Percentiles rank a stretch among this genome's conserved stretches.
Conservation (phyloP, 1,140 invertebrate species). For the Scaptodrosophila lebanonensis region DNA sequence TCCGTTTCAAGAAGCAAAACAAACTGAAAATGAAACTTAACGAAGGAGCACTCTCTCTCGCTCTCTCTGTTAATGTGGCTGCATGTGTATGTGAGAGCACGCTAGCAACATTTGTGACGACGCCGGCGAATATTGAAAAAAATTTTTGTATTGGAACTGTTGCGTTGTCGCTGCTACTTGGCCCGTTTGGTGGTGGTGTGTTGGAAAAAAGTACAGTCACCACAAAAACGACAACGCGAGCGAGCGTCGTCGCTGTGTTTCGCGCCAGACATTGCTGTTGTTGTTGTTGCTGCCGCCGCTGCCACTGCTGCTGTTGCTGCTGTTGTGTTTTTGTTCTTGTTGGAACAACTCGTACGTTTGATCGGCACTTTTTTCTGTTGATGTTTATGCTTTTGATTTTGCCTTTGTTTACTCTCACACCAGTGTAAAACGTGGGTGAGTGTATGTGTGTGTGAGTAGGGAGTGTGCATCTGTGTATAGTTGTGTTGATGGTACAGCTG, state of each 20-base stretch:
- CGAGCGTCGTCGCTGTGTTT: no score
- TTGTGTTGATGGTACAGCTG: slow-evolving; percentile 37
- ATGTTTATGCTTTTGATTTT: slow-evolving; percentile 43
- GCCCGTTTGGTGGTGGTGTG: slow-evolving; percentile 43
- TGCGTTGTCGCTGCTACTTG: slow-evolving; percentile 36
- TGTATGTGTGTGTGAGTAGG: no score
- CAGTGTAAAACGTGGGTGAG: no score
- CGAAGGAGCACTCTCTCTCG: slow-evolving; percentile 16
- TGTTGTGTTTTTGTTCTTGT: slow-evolving; percentile 54
- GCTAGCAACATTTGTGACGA: slow-evolving; percentile 67
- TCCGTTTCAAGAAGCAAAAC: slow-evolving; percentile 52
- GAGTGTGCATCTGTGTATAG: background rate
- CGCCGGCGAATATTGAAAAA: slow-evolving; percentile 71
- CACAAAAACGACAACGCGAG: slow-evolving; percentile 60
- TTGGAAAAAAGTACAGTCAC: slow-evolving; percentile 74
- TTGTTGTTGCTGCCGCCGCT: slow-evolving; percentile 27
- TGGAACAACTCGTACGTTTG: slow-evolving; percentile 55
- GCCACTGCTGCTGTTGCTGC: slow-evolving; percentile 11
- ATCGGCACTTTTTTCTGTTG: slow-evolving; percentile 57
- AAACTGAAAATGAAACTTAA: slow-evolving; percentile 30
- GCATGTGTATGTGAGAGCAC: slow-evolving; percentile 21
- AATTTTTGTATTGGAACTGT: slow-evolving; percentile 72
- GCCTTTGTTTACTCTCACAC: slow-evolving; percentile 46
- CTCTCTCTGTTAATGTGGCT: slow-evolving; percentile 5
- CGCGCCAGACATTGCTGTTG: slow-evolving; percentile 14